Percentiles rank a stretch among this genome's conserved stretches.
phyloP scores from a whole-genome alignment of 2,113 vertebrate species.

The Gymnarchus niloticus region DNA sequence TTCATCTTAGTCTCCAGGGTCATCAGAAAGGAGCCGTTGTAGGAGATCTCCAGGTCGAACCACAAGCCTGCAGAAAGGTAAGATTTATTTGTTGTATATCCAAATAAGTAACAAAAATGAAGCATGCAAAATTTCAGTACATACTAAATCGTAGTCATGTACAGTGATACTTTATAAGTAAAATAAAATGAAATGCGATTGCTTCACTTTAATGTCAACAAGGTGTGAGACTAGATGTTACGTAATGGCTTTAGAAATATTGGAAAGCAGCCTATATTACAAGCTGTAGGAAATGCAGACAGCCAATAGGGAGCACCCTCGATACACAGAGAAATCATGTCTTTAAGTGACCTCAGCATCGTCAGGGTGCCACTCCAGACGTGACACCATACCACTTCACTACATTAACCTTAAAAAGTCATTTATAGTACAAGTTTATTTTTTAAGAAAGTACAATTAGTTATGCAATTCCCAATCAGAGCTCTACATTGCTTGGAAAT shows the following conservation, averaged over 20 bases:
- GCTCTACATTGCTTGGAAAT: background rate
- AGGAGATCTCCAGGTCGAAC: constrained; percentile 93
- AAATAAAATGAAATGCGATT: background rate
- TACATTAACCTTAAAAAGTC: background rate
- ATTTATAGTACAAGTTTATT: no score
- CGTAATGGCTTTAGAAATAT: background rate
- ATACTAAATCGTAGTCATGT: no score
- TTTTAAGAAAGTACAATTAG: no score
- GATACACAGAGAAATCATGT: background rate
- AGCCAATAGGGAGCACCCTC: background rate
- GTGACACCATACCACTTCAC: background rate
- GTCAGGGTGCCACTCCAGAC: background rate
- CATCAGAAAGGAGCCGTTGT: constrained; percentile 94
- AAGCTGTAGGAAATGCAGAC: background rate
- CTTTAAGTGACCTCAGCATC: background rate
- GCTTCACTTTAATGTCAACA: background rate
- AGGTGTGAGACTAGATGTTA: background rate
- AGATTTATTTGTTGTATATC: background rate
- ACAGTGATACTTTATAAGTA: background rate
- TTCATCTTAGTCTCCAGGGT: constrained; percentile 98
- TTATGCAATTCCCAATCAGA: background rate
- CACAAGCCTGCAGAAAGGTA: constrained; percentile 73
- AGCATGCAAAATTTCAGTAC: no score
- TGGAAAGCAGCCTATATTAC: background rate
- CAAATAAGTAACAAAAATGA: background rate